These are phyloP conservation scores for Xyrauchen texanus DNA, from an alignment of 2,113 vertebrate genomes.

Conservation along the genomic window DNA sequence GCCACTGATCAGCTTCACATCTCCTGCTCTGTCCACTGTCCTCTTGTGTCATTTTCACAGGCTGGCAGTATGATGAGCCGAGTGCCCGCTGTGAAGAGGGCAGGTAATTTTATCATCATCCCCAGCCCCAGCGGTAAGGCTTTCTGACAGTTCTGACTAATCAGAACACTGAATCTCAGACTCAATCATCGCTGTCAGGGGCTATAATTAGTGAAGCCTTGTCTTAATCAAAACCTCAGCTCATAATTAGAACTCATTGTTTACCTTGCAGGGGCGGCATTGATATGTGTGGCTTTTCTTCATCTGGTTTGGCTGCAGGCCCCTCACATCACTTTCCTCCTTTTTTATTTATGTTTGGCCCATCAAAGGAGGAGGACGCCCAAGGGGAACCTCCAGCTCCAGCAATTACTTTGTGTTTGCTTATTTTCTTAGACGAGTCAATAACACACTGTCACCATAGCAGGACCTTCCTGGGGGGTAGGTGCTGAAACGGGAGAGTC, in stretches of 20 bases:
- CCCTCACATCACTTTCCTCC: slow-evolving; percentile 49
- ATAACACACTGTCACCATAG: slow-evolving; percentile 54
- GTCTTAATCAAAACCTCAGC: slow-evolving; percentile 93
- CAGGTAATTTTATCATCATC: slow-evolving; percentile 56
- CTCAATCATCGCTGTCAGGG: slow-evolving; percentile 89
- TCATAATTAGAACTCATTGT: slow-evolving; percentile 91
- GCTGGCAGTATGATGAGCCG: slow-evolving; percentile 27
- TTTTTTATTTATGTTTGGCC: slow-evolving; percentile 59
- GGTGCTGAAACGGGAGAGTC: slow-evolving; percentile 23
- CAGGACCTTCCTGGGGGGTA: slow-evolving; percentile 58
- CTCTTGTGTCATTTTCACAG: slow-evolving; percentile 31
- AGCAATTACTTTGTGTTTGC: slow-evolving; percentile 64
- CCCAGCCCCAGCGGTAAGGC: slow-evolving; percentile 52
- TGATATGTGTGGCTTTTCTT: slow-evolving; percentile 76
- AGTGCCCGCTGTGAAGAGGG: slow-evolving; percentile 28
- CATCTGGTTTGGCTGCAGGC: slow-evolving; percentile 59
- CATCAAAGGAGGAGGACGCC: slow-evolving; percentile 52
- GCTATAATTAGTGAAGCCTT: slow-evolving; percentile 86
- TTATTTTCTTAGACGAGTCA: slow-evolving; percentile 59
- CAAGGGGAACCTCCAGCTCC: slow-evolving; percentile 48
- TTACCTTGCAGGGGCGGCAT: slow-evolving; percentile 85
- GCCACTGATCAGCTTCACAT: slow-evolving; percentile 31
- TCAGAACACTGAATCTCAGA: slow-evolving; percentile 79
- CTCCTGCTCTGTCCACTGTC: slow-evolving; percentile 32
- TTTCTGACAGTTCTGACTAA: slow-evolving; percentile 73